These are phyloP conservation scores for Planococcus citri DNA, from an alignment of 1,140 invertebrate species.

Conservation along the genomic window DNA sequence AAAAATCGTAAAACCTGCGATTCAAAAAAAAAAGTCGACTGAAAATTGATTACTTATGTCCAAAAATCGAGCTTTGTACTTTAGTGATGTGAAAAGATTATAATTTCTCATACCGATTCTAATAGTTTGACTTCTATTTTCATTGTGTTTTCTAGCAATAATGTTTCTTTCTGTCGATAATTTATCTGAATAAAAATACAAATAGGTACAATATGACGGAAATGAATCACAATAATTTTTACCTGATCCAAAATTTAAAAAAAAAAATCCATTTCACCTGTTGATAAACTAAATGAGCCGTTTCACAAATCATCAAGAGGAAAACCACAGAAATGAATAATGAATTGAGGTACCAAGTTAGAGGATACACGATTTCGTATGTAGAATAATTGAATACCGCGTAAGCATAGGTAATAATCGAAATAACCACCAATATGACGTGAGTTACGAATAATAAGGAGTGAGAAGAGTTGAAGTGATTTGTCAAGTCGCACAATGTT, in stretches of 20 bases:
- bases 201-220: too few relatives aligned
- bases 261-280: not conserved
- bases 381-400: not conserved
- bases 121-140: too few relatives aligned
- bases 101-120: too few relatives aligned
- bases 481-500: not conserved
- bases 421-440: not conserved
- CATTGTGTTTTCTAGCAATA: not conserved
- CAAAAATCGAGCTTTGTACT: too few relatives aligned
- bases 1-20: too few relatives aligned
- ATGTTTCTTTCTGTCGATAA: not conserved
- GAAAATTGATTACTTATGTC: too few relatives aligned
- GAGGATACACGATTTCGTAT: not conserved
- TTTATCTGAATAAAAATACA: not conserved
- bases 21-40: too few relatives aligned
- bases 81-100: too few relatives aligned
- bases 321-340: not conserved
- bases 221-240: too few relatives aligned
- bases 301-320: not conserved
- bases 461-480: not conserved
- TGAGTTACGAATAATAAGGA: not conserved
- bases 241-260: too few relatives aligned
- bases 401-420: not conserved
- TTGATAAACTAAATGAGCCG: not conserved
- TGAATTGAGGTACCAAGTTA: not conserved